phyloP scores from a whole-genome alignment of 2,888 invertebrate species.

The Orgyia antiqua region DNA sequence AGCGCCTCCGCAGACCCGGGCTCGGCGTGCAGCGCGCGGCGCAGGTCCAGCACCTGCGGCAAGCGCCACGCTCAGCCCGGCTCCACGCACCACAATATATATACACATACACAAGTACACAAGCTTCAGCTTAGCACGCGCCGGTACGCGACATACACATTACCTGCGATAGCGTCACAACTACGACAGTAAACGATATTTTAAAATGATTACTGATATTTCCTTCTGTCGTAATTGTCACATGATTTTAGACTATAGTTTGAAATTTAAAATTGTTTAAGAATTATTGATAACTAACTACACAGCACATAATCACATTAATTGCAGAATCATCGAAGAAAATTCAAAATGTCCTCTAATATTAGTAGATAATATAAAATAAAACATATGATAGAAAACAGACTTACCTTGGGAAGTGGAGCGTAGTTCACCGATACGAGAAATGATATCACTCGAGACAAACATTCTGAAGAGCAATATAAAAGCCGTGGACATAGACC shows the following conservation, averaged over 20 bases:
- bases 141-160: neutral
- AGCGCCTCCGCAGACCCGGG: slow-evolving; percentile 77
- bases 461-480: slow-evolving; percentile 46
- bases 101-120: slow-evolving; percentile 6
- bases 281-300: too few relatives aligned
- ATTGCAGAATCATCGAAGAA: too few relatives aligned
- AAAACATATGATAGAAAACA: too few relatives aligned
- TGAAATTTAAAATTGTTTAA: too few relatives aligned
- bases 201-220: too few relatives aligned
- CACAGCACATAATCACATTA: too few relatives aligned
- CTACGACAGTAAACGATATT: too few relatives aligned
- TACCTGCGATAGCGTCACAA: too few relatives aligned
- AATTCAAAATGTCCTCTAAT: too few relatives aligned
- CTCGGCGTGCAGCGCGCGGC: slow-evolving; percentile 88
- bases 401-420: slow-evolving; percentile 51
- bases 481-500: slow-evolving; percentile 55
- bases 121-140: neutral
- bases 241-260: too few relatives aligned
- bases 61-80: slow-evolving; percentile 34
- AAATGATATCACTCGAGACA: slow-evolving; percentile 53
- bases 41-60: slow-evolving; percentile 87
- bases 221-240: too few relatives aligned
- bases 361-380: too few relatives aligned
- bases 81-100: slow-evolving; percentile 4
- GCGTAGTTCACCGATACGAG: slow-evolving; percentile 36